Conservation (phyloP, 35 echinoderm and acorn worm species). For the Strongylocentrotus purpuratus region DNA sequence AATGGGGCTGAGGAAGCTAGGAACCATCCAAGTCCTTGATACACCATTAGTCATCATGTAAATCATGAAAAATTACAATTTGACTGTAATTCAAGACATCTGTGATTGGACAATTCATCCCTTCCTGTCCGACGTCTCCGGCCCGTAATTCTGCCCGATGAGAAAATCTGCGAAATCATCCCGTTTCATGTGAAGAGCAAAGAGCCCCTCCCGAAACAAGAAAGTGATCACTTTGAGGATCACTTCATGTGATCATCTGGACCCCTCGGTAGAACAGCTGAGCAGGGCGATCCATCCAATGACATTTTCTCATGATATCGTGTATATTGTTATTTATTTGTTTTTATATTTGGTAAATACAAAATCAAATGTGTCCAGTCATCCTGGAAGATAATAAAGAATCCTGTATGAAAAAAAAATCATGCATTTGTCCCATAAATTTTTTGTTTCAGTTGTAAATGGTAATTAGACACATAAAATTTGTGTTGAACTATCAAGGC, state of each 20-base stretch:
- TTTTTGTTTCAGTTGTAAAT: too few species aligned
- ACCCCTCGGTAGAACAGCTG: too few species aligned
- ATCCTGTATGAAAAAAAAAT: too few species aligned
- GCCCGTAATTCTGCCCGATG: not conserved
- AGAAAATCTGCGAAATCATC: not conserved
- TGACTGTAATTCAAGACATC: not conserved
- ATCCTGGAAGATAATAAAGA: too few species aligned
- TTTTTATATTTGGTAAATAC: too few species aligned
- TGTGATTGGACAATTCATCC: constrained; percentile 9
- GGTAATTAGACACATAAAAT: too few species aligned
- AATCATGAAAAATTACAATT: not conserved
- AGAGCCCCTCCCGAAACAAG: not conserved
- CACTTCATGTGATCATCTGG: not conserved
- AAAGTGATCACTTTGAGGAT: not conserved
- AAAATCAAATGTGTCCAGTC: too few species aligned
- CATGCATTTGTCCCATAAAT: too few species aligned
- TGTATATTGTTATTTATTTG: too few species aligned
- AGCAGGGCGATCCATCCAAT: too few species aligned
- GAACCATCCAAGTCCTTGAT: not conserved
- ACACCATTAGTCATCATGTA: not conserved
- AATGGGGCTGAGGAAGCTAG: not conserved
- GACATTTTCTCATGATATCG: too few species aligned
- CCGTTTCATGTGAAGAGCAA: not conserved
- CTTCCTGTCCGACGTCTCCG: not conserved
- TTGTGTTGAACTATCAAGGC: too few species aligned